These are phyloP conservation scores for Drosophila elegans DNA, from an alignment of 1,140 invertebrate genomes.

Conservation along the genomic window DNA sequence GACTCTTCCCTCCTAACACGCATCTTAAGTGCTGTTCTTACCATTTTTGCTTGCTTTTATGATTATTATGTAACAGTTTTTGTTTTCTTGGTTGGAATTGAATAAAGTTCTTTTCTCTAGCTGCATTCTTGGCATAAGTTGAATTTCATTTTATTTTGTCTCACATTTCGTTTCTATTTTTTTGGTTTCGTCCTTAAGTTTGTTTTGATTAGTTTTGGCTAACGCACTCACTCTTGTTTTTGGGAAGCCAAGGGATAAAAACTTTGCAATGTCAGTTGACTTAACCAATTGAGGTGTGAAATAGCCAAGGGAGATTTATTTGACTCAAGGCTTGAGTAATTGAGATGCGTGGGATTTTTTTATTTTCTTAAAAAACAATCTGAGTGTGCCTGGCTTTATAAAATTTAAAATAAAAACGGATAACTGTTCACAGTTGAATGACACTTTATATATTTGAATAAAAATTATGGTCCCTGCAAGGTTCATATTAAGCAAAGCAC, in stretches of 20 bases:
- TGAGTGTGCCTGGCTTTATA: not conserved
- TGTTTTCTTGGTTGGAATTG: constrained; percentile 50
- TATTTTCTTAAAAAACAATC: not conserved
- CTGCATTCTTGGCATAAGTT: constrained; percentile 42
- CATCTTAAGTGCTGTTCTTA: constrained; percentile 74
- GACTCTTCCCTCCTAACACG: constrained; percentile 31
- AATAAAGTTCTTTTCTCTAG: constrained; percentile 64
- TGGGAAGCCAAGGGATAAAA: constrained; percentile 4
- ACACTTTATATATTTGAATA: too few relatives aligned
- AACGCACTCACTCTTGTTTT: constrained; percentile 25
- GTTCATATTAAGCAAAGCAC: too few relatives aligned
- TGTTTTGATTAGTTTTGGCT: constrained; percentile 72
- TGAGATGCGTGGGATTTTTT: constrained; percentile 7
- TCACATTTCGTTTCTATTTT: constrained; percentile 42
- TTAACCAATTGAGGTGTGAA: constrained; percentile 48
- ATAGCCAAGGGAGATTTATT: constrained; percentile 2
- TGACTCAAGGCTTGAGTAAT: constrained; percentile 6
- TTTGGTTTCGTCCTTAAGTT: constrained; percentile 54
- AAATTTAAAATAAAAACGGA: not conserved
- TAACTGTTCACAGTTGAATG: not conserved
- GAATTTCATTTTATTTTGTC: constrained; percentile 32
- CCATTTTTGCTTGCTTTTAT: constrained; percentile 48
- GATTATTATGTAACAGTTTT: constrained; percentile 67
- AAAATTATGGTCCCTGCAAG: too few relatives aligned
- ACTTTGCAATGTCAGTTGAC: constrained; percentile 26